Percentiles rank a stretch among this genome's conserved stretches.
phyloP scores from a whole-genome alignment of 2,888 invertebrate genomes.

The Theretra japonica region DNA sequence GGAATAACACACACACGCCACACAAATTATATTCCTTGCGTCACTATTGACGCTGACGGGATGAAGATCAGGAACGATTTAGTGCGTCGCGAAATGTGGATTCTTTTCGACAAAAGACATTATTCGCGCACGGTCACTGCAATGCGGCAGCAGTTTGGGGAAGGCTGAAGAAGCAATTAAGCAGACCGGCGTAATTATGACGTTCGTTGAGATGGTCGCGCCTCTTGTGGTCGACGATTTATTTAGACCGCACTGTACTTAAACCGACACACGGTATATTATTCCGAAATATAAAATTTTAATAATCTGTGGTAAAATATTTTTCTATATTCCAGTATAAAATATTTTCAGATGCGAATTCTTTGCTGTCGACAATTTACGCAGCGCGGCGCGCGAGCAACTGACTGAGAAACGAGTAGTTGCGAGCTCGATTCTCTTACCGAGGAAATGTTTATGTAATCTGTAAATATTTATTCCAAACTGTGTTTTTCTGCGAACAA shows the following conservation, averaged over 20 bases:
- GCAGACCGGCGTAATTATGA: background rate
- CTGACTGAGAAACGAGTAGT: constrained; percentile 17
- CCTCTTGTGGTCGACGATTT: background rate
- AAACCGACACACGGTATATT: background rate
- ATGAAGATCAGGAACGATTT: constrained; percentile 73
- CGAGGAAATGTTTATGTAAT: background rate
- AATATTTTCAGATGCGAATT: background rate
- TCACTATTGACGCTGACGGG: constrained; percentile 68
- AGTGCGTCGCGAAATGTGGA: constrained; percentile 35
- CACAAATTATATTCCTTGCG: constrained; percentile 80
- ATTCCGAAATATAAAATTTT: background rate
- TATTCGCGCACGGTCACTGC: background rate
- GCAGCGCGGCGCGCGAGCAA: constrained; percentile 1
- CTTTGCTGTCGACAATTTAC: background rate
- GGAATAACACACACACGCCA: constrained; percentile 70
- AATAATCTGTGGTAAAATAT: background rate
- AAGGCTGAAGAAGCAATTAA: background rate
- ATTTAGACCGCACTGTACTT: background rate
- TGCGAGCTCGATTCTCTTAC: background rate
- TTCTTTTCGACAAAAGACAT: background rate
- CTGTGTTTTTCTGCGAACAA: background rate
- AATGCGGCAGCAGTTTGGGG: background rate
- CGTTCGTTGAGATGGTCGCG: background rate
- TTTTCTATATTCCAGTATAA: background rate
- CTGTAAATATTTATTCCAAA: background rate